Conservation (phyloP, 2,113 vertebrate genomes). For the Rutilus rutilus region DNA sequence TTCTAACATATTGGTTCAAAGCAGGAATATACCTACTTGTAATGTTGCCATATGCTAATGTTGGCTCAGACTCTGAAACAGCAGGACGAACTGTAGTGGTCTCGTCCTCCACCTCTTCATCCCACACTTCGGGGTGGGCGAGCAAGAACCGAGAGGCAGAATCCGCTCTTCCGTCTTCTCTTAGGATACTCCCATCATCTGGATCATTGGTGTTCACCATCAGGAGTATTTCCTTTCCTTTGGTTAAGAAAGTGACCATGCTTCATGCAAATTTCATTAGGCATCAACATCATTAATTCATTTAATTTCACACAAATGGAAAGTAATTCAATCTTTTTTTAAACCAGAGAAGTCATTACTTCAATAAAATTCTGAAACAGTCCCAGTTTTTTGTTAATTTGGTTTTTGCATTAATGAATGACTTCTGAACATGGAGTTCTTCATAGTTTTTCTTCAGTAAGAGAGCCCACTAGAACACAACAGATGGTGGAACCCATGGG, state of each 20-base stretch:
- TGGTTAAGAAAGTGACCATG: constrained; percentile 24
- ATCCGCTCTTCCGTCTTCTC: constrained; percentile 24
- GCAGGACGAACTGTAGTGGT: constrained; percentile 36
- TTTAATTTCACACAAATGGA: not conserved
- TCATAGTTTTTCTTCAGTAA: constrained; percentile 63
- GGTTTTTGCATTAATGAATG: constrained; percentile 61
- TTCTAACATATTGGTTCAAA: constrained; percentile 32
- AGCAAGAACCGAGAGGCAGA: not conserved
- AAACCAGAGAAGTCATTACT: not conserved
- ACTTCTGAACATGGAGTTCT: constrained; percentile 55
- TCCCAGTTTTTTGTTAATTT: not conserved
- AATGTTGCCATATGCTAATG: constrained; percentile 45
- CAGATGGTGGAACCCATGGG: constrained; percentile 76
- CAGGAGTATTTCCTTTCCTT: constrained; percentile 73
- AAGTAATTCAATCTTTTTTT: not conserved
- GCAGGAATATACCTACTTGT: constrained; percentile 64
- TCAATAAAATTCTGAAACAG: not conserved
- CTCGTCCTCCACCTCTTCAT: constrained; percentile 47
- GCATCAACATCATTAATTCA: not conserved
- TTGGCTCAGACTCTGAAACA: constrained; percentile 23
- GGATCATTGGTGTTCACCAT: constrained; percentile 73
- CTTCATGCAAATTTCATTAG: not conserved
- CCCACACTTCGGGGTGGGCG: constrained; percentile 31
- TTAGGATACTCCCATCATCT: constrained; percentile 58
- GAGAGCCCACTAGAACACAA: constrained; percentile 66